Percentiles rank a stretch among this genome's conserved stretches.
Evolutionary conservation across 2,888 invertebrate species (phyloP).

Genomic region (Dicyrtoma fusca): DNA sequence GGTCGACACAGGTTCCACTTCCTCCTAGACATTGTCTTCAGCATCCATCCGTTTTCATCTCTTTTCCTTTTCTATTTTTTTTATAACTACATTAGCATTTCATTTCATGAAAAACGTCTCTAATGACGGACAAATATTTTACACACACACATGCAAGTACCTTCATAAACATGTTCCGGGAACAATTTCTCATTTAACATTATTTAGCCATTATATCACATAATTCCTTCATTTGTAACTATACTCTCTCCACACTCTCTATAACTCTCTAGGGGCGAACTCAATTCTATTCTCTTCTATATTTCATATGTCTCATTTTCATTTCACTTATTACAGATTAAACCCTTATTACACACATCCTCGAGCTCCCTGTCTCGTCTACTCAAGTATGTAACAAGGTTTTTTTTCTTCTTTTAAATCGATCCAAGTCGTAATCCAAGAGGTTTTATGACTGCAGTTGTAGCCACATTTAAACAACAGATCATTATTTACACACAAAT

Average conservation of each 20-base stretch:
- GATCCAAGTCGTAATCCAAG: too few species aligned
- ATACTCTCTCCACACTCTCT: too few species aligned
- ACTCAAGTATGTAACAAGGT: too few species aligned
- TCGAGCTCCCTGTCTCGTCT: background rate
- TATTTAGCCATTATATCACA: too few species aligned
- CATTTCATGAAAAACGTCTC: slow-evolving; percentile 19
- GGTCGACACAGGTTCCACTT: slow-evolving; percentile 35
- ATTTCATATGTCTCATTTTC: background rate
- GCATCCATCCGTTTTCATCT: slow-evolving; percentile 18
- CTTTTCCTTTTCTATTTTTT: slow-evolving; percentile 3
- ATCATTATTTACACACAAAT: too few species aligned
- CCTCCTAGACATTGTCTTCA: slow-evolving; percentile 21
- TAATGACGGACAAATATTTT: slow-evolving; percentile 29
- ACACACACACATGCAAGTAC: slow-evolving; percentile 3
- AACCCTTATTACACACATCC: background rate
- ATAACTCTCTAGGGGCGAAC: too few species aligned
- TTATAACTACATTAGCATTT: slow-evolving; percentile 16
- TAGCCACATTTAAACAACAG: too few species aligned
- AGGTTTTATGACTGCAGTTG: too few species aligned
- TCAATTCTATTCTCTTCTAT: background rate
- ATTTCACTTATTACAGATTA: slow-evolving; percentile 2
- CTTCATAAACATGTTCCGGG: too few species aligned
- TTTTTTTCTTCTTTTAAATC: too few species aligned
- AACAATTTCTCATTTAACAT: too few species aligned
- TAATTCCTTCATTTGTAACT: too few species aligned